Evolutionary conservation across 2,797 vertebrate species (phyloP).

Genomic region (Micrastur ruficollis): DNA sequence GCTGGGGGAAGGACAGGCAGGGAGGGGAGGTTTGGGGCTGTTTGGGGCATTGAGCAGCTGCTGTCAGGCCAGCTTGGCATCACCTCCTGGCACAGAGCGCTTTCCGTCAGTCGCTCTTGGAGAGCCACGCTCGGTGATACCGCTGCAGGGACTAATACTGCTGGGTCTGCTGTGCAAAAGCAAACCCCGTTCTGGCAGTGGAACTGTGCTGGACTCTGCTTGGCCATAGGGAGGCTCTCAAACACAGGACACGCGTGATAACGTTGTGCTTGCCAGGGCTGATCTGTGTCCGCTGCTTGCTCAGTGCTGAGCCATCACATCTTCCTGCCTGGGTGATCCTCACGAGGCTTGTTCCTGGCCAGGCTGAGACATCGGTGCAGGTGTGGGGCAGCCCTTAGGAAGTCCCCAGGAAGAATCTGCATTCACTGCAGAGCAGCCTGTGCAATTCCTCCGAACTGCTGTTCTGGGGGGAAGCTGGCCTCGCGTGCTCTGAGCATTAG

Average conservation of each 20-base stretch:
- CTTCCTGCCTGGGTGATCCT: no score
- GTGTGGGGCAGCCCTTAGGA: not conserved
- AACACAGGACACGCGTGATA: accelerated
- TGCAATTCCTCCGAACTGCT: not conserved
- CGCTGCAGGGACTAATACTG: accelerated
- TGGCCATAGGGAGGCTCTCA: not conserved
- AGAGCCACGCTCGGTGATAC: accelerated
- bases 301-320: not conserved
- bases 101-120: no score
- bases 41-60: not conserved
- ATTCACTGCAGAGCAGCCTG: not conserved
- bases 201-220: not conserved
- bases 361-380: not conserved
- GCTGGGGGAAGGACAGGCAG: accelerated
- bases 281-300: not conserved
- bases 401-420: not conserved
- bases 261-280: not conserved
- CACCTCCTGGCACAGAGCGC: not conserved
- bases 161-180: not conserved
- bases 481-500: not conserved
- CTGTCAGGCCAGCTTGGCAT: not conserved
- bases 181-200: not conserved
- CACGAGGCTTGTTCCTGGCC: not conserved
- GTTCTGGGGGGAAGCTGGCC: not conserved
- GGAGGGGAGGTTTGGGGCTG: accelerated